Conservation (phyloP, 2,888 invertebrate genomes). For the Autographa pulchrina region DNA sequence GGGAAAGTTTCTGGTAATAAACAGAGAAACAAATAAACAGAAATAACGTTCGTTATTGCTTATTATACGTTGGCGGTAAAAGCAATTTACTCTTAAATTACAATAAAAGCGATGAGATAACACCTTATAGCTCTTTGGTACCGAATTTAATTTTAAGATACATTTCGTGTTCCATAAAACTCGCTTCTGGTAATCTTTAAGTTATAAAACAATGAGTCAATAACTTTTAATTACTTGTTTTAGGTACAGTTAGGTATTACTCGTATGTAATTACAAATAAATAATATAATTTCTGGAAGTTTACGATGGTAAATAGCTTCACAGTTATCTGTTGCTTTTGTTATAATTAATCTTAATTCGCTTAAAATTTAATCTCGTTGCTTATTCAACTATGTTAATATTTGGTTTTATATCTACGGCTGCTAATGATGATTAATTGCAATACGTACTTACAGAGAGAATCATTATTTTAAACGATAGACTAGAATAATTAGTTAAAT, state of each 20-base stretch:
- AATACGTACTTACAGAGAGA: background rate
- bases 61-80: background rate
- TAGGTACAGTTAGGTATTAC: background rate
- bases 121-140: background rate
- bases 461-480: background rate
- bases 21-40: background rate
- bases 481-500: background rate
- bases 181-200: background rate
- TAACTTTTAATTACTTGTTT: background rate
- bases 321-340: background rate
- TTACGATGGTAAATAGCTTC: background rate
- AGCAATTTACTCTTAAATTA: background rate
- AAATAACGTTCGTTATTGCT: background rate
- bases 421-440: conserved; percentile 1
- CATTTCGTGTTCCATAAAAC: background rate
- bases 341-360: background rate
- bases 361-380: background rate
- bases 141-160: background rate
- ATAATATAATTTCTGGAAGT: background rate
- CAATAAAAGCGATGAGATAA: no score
- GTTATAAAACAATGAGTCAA: background rate
- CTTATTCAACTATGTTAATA: background rate
- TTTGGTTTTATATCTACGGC: background rate
- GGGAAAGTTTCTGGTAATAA: no score
- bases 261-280: background rate